Evolutionary conservation across 2,113 vertebrate genomes (phyloP), one percentile per base, ranked within the genome.

Genomic region (Oriolus oriolus): DNA sequence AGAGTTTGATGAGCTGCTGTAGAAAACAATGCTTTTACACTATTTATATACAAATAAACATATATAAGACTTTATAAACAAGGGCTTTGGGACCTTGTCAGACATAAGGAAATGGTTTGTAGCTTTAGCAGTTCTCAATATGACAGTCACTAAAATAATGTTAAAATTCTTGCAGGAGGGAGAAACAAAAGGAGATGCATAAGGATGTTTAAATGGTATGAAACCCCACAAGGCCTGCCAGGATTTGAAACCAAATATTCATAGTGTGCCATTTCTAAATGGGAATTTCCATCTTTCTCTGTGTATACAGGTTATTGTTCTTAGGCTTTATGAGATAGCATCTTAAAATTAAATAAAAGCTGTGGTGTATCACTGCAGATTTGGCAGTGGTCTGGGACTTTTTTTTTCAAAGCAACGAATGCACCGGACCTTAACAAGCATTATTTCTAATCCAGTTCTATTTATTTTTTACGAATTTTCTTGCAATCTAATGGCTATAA

Each of bases 1-100:
- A 49, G 63, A 81, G 10, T 68, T 53, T 73, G 69, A 49, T 77
- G 81, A 89, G 52, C 28, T 75, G 35, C 73, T 78, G n/a, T 89
- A 89, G 60, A 87, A 94, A 92, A 82, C 53, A 92, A 87, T 78
- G 69, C 35, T 92, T 90, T 86, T 87, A 20, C 91, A 56, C 26
- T 81, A 30, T 78, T 82, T 95, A 68, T 89, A 68, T 84, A 75
- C 42, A 89, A 87, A 68, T 89, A 68, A 87, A 75, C 42, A 89
- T n/a, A n/a, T n/a, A n/a, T n/a, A n/a, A n/a, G n/a, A n/a, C n/a
- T n/a, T n/a, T n/a, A 68, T 89, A 68, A 87, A 75, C 42, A 89
- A 87, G 78, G 18, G 28, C 37, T 95, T 88, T 53, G 35, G 27
- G 39, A 60, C 79, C n/a, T 73, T 87, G 56, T 41, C 44, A 60